Base-by-base conservation (phyloP, 2,888 invertebrate species). In the Macrophya annulata region DNA sequence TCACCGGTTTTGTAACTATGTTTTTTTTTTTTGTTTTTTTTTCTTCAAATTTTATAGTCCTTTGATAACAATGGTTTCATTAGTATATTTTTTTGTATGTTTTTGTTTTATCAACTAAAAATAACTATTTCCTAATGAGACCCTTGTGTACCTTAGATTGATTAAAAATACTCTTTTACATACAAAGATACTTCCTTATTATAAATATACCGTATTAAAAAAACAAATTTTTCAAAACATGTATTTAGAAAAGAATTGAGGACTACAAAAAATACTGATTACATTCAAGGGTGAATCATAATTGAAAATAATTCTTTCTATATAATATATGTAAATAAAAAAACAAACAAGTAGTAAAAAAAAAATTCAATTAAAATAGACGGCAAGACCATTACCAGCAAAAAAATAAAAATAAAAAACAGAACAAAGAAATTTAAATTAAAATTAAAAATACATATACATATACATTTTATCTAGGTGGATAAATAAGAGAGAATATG, bases 221-320 rank as follows among this genome's bases (percentile, higher is more conserved):
- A 25, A 25, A 84, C 48, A 10, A 85, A 48, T 74, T 86, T 65
- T 21, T 55, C 5, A 55, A 83, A 59, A 74, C 74, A 51, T 74
- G 72, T 84, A 55, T 71, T 31, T 43, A n/a, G 15, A 71, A 71
- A 84, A 85, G 83, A 86, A 84, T 86, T 85, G 86, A 79, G 71
- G 87, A 86, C 86, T 86, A 86, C 85, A 85, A 55, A 86, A 72
- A 55, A 76, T 68, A 79, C 68, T 86, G 86, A 88, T 86, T 86
- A 86, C 59, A 71, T 48, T 31, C 65, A 45, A 74, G 37, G 37
- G 55, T 84, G 5, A 72, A 48, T 48, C 71, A 45, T 83, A 21
- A 51, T 31, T 84, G 31, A 45, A 72, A 84, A 84, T 21, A 72
- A 40, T 45, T 25, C 48, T 51, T 55, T 81, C 43, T 45, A 43